Conservation (phyloP, 2,113 vertebrate genomes). For the Gallinago jamesoni region DNA sequence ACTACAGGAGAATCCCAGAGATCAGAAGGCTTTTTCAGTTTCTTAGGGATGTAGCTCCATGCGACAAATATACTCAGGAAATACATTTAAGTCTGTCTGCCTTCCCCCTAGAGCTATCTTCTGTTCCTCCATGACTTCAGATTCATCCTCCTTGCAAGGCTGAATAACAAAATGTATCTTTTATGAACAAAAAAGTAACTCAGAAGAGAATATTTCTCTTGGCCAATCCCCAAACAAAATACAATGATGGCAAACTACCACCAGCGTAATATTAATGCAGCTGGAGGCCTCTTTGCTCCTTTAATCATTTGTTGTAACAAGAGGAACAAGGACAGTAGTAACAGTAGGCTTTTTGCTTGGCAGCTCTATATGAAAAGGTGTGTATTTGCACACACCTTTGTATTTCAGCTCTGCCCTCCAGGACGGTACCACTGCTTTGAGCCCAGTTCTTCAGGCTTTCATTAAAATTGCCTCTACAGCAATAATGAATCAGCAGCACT, state of each 20-base stretch:
- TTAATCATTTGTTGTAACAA: background rate
- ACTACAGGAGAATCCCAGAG: background rate
- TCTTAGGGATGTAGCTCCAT: background rate
- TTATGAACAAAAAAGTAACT: background rate
- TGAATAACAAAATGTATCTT: background rate
- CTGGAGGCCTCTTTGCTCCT: background rate
- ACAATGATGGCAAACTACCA: background rate
- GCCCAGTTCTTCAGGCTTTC: background rate
- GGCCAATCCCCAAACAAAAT: background rate
- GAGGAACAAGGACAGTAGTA: background rate
- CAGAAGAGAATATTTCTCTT: background rate
- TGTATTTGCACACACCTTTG: background rate
- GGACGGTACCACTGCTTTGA: background rate
- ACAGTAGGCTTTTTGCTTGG: background rate
- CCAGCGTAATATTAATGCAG: background rate
- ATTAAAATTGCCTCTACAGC: background rate
- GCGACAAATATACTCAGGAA: background rate
- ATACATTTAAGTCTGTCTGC: background rate
- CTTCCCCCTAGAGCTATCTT: background rate
- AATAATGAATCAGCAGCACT: background rate
- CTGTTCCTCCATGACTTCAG: background rate
- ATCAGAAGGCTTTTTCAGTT: background rate
- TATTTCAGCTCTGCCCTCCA: background rate
- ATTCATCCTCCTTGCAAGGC: background rate
- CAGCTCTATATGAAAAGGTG: background rate